These are phyloP conservation scores for Apodemia zela DNA, from an alignment of 2,888 invertebrate genomes.

Conservation along the genomic window DNA sequence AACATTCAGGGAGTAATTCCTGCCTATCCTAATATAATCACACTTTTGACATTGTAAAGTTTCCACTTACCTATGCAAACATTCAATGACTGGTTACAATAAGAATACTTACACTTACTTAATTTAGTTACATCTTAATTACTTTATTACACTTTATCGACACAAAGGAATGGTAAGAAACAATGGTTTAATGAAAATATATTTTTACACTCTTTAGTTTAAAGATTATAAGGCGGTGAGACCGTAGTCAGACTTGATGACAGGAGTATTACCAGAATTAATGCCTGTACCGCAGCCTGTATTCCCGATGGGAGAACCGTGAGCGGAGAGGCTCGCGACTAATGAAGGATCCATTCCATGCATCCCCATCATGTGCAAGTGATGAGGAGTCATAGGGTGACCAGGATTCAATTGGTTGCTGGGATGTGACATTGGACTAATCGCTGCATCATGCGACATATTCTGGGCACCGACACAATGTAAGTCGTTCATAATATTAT, in stretches of 20 bases:
- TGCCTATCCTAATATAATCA: slow-evolving; percentile 75
- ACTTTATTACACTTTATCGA: slow-evolving; percentile 73
- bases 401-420: slow-evolving; percentile 70
- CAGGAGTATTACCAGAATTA: slow-evolving; percentile 67
- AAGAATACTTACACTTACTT: slow-evolving; percentile 65
- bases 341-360: slow-evolving; percentile 74
- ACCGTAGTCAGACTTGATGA: slow-evolving; percentile 93
- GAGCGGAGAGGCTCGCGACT: slow-evolving; percentile 71
- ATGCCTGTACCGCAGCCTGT: slow-evolving; percentile 71
- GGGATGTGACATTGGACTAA: slow-evolving; percentile 74
- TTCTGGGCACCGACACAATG: slow-evolving; percentile 78
- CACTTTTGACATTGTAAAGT: slow-evolving; percentile 80
- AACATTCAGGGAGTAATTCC: slow-evolving; percentile 54
- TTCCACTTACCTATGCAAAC: slow-evolving; percentile 72
- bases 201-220: slow-evolving; percentile 57
- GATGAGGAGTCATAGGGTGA: slow-evolving; percentile 79
- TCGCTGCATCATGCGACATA: slow-evolving; percentile 69
- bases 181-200: slow-evolving; percentile 70
- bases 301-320: slow-evolving; percentile 77
- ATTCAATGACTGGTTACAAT: slow-evolving; percentile 70
- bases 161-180: slow-evolving; percentile 75
- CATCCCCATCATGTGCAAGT: slow-evolving; percentile 73
- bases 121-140: slow-evolving; percentile 54
- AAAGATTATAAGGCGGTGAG: slow-evolving; percentile 85
- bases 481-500: slow-evolving; percentile 80